A percentile compares a stretch with the other conserved stretches of the same genome.
These are phyloP conservation scores for Tiaroga cobitis DNA, from an alignment of 2,797 vertebrate species.

Conservation along the genomic window DNA sequence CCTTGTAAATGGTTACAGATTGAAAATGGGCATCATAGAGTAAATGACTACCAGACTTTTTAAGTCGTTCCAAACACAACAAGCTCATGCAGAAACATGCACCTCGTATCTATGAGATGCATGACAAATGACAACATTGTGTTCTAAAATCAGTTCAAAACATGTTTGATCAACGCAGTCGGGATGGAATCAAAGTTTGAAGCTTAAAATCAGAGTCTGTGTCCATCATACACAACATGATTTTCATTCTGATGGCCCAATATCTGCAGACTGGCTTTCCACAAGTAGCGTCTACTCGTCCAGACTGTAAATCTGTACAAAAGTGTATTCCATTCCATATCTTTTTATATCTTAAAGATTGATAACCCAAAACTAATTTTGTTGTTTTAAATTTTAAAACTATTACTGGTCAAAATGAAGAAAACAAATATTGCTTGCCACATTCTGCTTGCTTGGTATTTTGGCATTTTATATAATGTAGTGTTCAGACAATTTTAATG, in stretches of 20 bases:
- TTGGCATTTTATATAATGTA: background rate
- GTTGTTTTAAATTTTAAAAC: background rate
- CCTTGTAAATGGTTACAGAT: background rate
- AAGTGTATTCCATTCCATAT: background rate
- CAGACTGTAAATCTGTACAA: background rate
- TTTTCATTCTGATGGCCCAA: background rate
- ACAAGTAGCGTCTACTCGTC: no score
- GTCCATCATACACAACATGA: background rate
- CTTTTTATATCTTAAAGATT: background rate
- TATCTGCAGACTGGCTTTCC: no score
- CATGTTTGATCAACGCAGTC: background rate
- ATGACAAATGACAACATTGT: background rate
- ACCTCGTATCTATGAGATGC: background rate
- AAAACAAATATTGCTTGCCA: no score
- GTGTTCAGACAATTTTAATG: no score
- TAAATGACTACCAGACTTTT: background rate
- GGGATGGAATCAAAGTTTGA: background rate
- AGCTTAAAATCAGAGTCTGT: background rate
- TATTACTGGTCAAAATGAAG: background rate
- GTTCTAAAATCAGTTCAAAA: background rate
- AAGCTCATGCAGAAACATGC: background rate
- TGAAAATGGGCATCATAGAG: background rate
- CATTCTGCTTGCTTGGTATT: background rate
- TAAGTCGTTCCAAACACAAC: background rate
- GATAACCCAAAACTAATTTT: background rate